Conservation (phyloP, 2,797 vertebrate genomes). For the Natrix natrix region DNA sequence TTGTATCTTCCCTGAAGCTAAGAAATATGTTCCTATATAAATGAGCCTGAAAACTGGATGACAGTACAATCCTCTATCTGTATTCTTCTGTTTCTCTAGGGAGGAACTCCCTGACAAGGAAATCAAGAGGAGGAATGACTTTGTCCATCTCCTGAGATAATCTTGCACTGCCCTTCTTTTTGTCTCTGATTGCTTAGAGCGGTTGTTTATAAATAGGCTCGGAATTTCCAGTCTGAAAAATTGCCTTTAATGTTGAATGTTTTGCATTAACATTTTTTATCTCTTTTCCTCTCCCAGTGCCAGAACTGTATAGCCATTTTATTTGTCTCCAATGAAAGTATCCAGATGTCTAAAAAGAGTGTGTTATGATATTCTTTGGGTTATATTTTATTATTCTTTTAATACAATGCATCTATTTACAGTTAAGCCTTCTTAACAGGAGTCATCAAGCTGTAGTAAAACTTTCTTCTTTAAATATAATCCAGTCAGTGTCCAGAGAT, state of each 20-base stretch:
- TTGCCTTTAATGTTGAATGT: neutral
- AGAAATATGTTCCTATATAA: neutral
- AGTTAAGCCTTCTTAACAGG: neutral
- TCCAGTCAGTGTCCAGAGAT: neutral
- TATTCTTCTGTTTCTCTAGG: neutral
- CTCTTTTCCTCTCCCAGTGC: neutral
- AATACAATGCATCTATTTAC: neutral
- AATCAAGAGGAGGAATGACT: neutral
- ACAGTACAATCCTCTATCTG: neutral
- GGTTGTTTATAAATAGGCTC: neutral
- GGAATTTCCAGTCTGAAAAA: neutral
- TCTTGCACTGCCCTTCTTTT: neutral
- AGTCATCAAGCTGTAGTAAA: neutral
- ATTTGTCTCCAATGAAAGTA: neutral
- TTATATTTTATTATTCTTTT: neutral
- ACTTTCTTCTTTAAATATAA: neutral
- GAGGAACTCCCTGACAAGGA: neutral
- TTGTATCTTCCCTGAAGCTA: neutral
- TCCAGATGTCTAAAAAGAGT: conserved; percentile 11
- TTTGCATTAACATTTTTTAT: conserved; percentile 21
- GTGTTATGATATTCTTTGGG: neutral
- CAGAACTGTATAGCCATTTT: neutral
- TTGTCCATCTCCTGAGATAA: neutral
- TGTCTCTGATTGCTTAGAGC: neutral
- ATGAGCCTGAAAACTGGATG: neutral